Evolutionary conservation across 1,140 invertebrate species (phyloP).

Genomic region (Eulimnadia texana): DNA sequence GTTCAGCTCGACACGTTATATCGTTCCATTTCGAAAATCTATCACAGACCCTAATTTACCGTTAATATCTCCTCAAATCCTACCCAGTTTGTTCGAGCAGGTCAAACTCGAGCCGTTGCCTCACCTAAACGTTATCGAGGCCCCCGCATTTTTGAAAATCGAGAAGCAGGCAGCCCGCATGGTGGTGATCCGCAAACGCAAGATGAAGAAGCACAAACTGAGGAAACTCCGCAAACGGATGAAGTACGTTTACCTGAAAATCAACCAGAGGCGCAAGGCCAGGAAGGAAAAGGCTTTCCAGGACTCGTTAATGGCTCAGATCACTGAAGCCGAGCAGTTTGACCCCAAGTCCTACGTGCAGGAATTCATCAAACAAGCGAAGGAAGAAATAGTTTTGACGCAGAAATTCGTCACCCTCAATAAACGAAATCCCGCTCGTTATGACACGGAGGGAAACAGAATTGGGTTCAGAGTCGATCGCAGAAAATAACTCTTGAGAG

Average conservation of each 20-base stretch:
- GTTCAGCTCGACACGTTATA: no score
- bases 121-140: background rate
- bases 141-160: background rate
- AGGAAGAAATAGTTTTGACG: conserved; percentile 30
- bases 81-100: background rate
- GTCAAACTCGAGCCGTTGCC: background rate
- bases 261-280: conserved; percentile 45
- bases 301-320: conserved; percentile 44
- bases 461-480: no score
- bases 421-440: background rate
- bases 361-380: conserved; percentile 42
- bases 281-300: conserved; percentile 63
- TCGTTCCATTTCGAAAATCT: no score
- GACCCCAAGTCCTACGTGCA: conserved; percentile 53
- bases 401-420: background rate
- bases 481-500: background rate
- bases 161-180: conserved; percentile 53
- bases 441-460: background rate
- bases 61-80: background rate
- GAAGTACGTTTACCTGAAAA: conserved; percentile 54
- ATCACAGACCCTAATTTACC: no score
- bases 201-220: conserved; percentile 75
- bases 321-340: conserved; percentile 56
- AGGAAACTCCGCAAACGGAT: conserved; percentile 61
- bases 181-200: conserved; percentile 58